phyloP scores from a whole-genome alignment of 2,888 invertebrate species.

The Arge pagana region DNA sequence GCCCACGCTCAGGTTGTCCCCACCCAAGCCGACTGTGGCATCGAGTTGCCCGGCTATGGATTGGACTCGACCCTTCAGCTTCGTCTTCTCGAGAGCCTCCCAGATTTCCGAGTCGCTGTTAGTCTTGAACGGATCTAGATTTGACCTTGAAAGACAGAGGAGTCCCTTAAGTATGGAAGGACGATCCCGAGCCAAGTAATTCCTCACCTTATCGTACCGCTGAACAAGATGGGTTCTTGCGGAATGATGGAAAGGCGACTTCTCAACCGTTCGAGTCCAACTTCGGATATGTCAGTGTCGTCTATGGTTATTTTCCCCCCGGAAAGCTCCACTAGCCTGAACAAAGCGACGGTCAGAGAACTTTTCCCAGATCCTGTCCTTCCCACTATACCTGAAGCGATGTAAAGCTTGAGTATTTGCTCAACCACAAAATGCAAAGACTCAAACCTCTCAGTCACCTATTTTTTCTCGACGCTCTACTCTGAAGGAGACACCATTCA shows the following conservation, averaged over 20 bases:
- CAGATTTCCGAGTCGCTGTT: conserved; percentile 56
- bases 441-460: conserved; percentile 56
- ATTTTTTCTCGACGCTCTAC: conserved; percentile 64
- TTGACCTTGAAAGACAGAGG: conserved; percentile 57
- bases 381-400: conserved; percentile 57
- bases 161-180: no score
- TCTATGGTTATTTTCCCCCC: conserved; percentile 63
- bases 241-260: conserved; percentile 63
- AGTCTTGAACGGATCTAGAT: conserved; percentile 57
- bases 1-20: conserved; percentile 56
- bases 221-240: conserved; percentile 68
- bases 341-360: conserved; percentile 64
- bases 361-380: conserved; percentile 63
- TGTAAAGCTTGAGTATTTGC: not conserved
- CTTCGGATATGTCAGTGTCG: conserved; percentile 57
- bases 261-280: conserved; percentile 58
- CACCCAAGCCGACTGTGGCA: conserved; percentile 57
- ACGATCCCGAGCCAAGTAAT: not conserved
- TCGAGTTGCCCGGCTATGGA: conserved; percentile 54
- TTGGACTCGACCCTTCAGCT: conserved; percentile 57
- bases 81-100: conserved; percentile 59
- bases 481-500: conserved; percentile 63
- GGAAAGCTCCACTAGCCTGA: conserved; percentile 64
- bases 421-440: no score
- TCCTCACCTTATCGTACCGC: conserved; percentile 62